Evolutionary conservation across 2,113 vertebrate species (phyloP).

Genomic region (Benitochromis conjunctus): DNA sequence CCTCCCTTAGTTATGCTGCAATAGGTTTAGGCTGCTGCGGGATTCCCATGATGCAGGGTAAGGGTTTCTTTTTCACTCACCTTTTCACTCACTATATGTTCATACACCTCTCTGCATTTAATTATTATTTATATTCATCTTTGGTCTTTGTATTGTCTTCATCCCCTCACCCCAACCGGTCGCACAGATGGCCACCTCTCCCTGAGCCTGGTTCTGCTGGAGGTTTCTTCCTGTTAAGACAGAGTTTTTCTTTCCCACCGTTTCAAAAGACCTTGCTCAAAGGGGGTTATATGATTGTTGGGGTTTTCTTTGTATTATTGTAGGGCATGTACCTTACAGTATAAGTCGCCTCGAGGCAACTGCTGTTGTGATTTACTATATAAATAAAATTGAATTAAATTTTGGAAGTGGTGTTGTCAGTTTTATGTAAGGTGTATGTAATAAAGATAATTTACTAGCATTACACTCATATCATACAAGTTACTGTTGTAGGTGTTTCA

Average conservation of each 20-base stretch:
- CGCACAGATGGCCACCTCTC: not conserved
- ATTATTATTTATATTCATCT: not conserved
- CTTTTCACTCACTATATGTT: not conserved
- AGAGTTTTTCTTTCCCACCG: not conserved
- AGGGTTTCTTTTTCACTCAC: not conserved
- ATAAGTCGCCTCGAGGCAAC: not conserved
- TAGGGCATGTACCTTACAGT: not conserved
- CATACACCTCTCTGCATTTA: not conserved
- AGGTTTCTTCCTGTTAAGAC: not conserved
- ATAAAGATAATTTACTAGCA: not conserved
- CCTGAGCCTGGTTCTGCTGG: not conserved
- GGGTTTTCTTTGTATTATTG: not conserved
- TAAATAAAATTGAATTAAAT: not conserved
- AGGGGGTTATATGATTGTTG: not conserved
- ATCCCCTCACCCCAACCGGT: not conserved
- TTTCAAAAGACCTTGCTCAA: not conserved
- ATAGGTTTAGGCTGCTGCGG: not conserved
- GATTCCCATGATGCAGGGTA: not conserved
- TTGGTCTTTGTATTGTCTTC: not conserved
- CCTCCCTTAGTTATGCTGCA: not conserved
- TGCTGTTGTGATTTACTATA: not conserved
- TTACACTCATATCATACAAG: not conserved
- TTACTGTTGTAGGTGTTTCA: not conserved
- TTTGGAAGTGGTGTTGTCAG: not conserved
- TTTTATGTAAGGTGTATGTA: not conserved